These are phyloP conservation scores for Wasmannia auropunctata DNA, from an alignment of 1,140 invertebrate genomes.

Conservation along the genomic window DNA sequence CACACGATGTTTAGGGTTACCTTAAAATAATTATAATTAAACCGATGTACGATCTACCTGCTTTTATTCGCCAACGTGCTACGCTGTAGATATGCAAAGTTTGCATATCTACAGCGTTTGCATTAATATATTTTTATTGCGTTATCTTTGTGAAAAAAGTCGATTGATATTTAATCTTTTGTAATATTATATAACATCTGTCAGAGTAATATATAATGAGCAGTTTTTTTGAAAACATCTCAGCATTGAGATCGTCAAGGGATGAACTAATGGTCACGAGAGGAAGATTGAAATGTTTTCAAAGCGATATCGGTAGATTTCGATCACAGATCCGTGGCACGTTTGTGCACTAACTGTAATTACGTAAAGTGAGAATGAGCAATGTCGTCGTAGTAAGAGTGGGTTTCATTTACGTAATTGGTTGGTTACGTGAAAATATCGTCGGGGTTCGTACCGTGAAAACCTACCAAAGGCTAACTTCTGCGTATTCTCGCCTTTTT, in stretches of 20 bases:
- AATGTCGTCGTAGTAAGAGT: constrained; percentile 31
- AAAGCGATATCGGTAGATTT: constrained; percentile 24
- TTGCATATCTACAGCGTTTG: no score
- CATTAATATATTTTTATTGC: constrained; percentile 67
- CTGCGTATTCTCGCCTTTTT: neutral
- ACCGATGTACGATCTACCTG: constrained; percentile 63
- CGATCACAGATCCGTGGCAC: constrained; percentile 20
- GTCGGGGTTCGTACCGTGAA: constrained; percentile 1
- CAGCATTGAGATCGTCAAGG: constrained; percentile 12
- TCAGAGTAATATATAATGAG: neutral
- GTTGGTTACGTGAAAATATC: constrained; percentile 51
- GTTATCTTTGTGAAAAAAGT: constrained; percentile 8
- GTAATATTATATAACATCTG: neutral
- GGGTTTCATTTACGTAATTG: constrained; percentile 51
- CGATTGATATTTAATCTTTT: neutral
- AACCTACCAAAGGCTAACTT: constrained; percentile 9
- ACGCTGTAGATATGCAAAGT: constrained; percentile 65
- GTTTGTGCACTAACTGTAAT: constrained; percentile 40
- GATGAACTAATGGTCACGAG: constrained; percentile 2
- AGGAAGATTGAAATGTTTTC: constrained; percentile 54
- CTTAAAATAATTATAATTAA: constrained; percentile 76
- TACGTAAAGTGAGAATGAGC: constrained; percentile 53
- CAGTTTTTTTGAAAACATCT: neutral
- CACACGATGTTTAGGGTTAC: constrained; percentile 73
- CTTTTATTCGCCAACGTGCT: constrained; percentile 77